phyloP scores from a whole-genome alignment of 2,888 invertebrate genomes.

The Rhagophthalmus giganteus region DNA sequence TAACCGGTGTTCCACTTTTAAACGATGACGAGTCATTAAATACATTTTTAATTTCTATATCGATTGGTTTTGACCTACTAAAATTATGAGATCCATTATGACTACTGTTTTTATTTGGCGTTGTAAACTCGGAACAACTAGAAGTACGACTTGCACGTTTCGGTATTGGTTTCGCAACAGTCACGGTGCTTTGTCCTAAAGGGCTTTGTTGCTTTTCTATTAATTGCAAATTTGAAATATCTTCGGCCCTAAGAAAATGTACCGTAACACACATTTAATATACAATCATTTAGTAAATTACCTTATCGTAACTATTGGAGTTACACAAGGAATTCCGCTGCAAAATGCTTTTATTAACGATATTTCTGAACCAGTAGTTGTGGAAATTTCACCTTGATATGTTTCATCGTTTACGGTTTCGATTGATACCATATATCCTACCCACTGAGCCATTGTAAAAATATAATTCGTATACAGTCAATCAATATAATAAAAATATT shows the following conservation, averaged over 20 bases:
- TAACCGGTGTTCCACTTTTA: constrained; percentile 53
- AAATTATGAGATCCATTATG: constrained; percentile 44
- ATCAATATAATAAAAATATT: too few relatives aligned
- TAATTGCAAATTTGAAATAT: constrained; percentile 76
- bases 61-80: constrained; percentile 53
- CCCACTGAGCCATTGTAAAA: constrained; percentile 63
- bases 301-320: constrained; percentile 64
- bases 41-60: constrained; percentile 43
- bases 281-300: constrained; percentile 44
- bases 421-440: constrained; percentile 83
- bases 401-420: constrained; percentile 78
- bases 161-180: constrained; percentile 60
- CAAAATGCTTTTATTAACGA: constrained; percentile 80
- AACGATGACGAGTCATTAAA: constrained; percentile 12
- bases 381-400: constrained; percentile 78
- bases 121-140: constrained; percentile 50
- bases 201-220: constrained; percentile 64
- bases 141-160: constrained; percentile 59
- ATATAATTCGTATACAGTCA: too few relatives aligned
- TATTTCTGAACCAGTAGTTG: constrained; percentile 71
- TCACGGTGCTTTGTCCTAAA: constrained; percentile 55
- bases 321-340: constrained; percentile 72
- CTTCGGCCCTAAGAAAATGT: constrained; percentile 63
- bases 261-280: constrained; percentile 1
- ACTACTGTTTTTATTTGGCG: constrained; percentile 53